phyloP scores from a whole-genome alignment of 2,113 vertebrate species.

The Centrocercus urophasianus region DNA sequence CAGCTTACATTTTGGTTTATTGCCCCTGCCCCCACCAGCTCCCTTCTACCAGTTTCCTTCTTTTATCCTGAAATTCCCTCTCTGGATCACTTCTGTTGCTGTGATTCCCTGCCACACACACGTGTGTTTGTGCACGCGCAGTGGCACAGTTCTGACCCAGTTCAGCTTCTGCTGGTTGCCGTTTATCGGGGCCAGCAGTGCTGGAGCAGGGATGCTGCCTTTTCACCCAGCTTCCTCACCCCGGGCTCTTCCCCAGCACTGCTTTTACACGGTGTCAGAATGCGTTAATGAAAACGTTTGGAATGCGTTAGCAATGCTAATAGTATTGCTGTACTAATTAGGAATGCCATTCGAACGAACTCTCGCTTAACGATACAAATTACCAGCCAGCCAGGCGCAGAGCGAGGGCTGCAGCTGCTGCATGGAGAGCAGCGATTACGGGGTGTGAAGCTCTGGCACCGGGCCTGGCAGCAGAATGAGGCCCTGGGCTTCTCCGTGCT shows the following conservation, averaged over 20 bases:
- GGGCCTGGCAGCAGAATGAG: neutral
- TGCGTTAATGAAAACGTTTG: constrained; percentile 20
- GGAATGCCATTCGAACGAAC: constrained; percentile 51
- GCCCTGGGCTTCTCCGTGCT: fast-evolving
- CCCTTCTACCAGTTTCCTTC: neutral
- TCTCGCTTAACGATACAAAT: neutral
- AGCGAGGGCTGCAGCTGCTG: neutral
- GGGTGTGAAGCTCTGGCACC: neutral
- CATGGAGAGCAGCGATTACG: neutral
- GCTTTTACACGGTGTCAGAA: neutral
- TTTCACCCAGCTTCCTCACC: neutral
- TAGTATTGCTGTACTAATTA: constrained; percentile 58
- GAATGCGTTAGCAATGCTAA: constrained; percentile 52
- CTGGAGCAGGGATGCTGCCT: neutral
- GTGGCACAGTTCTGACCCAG: neutral
- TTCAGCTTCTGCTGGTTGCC: neutral
- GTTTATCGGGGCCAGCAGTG: neutral
- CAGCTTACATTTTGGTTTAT: constrained; percentile 64
- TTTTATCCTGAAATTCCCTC: neutral
- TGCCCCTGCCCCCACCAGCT: neutral
- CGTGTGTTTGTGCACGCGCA: neutral
- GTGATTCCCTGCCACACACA: neutral
- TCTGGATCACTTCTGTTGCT: neutral
- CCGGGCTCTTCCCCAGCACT: neutral
- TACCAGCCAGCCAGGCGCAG: neutral